phyloP scores from a whole-genome alignment of 2,113 vertebrate genomes.

The Phyllopteryx taeniolatus region DNA sequence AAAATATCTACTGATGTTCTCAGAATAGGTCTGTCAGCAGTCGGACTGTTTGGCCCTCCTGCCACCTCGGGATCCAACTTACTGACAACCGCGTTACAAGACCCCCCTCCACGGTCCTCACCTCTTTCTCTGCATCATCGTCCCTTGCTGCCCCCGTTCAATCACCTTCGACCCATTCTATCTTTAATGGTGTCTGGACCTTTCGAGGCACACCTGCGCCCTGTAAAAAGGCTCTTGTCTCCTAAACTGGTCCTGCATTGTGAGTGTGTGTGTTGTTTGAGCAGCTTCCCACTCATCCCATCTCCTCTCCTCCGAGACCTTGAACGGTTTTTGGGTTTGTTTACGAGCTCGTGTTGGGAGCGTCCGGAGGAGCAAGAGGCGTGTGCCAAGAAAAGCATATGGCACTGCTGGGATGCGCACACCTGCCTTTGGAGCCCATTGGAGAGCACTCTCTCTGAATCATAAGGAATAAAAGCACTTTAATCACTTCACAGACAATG shows the following conservation, averaged over 20 bases:
- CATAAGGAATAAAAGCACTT: conserved; percentile 67
- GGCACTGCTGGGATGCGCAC: conserved; percentile 63
- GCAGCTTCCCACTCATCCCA: conserved; percentile 19
- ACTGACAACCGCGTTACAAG: conserved; percentile 25
- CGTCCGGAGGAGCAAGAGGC: conserved; percentile 54
- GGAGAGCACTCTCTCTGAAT: conserved; percentile 58
- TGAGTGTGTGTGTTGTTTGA: background rate
- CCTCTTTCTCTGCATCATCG: conserved; percentile 43
- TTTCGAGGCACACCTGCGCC: conserved; percentile 61
- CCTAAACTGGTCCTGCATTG: conserved; percentile 23
- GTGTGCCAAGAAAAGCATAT: conserved; percentile 73
- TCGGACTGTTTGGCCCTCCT: conserved; percentile 6
- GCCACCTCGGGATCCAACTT: conserved; percentile 9
- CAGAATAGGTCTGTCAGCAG: background rate
- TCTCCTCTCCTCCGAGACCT: conserved; percentile 60
- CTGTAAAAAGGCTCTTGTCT: conserved; percentile 25
- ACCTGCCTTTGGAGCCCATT: conserved; percentile 58
- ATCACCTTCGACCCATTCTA: conserved; percentile 64
- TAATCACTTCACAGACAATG: conserved; percentile 67
- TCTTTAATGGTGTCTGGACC: conserved; percentile 67
- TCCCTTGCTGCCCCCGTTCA: conserved; percentile 52
- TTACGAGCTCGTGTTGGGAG: conserved; percentile 66
- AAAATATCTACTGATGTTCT: background rate
- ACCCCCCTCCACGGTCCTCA: conserved; percentile 39
- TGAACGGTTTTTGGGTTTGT: conserved; percentile 72